Base-by-base conservation (phyloP, 2,888 invertebrate species). In the Alloplasta piceator region DNA sequence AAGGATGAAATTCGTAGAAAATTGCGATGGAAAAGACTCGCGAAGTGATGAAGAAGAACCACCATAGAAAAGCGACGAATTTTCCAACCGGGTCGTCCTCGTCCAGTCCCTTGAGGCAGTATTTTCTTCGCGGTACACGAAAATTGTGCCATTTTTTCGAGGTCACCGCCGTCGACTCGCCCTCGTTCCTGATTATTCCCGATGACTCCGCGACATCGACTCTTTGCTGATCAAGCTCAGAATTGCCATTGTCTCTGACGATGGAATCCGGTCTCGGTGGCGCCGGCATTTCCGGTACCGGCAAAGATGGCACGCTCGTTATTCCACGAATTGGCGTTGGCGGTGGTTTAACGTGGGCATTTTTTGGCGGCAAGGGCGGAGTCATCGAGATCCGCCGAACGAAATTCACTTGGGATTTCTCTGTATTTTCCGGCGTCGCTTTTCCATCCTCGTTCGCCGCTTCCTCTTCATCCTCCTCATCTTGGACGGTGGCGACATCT, bases 41-140 rank as follows among this genome's bases (percentile, higher is more conserved):
- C 52, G 95, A 94, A n/a, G 95, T 89, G 63, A 96, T 94, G 89
- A 96, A 97, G 56, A 95, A 93, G 83, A 96, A 95, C 97, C 97
- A 97, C 89, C 96, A 96, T n/a, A 96, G 91, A 88, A 95, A 96
- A 38, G 95, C 94, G 4, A 96, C 93, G 5, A 95, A 90, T 85
- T 95, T 95, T 9, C 96, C 96, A 0, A 95, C 93, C 0, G 95
- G 94, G 87, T 97, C 96, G 85, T 96, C 96, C 83, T 96, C 96
- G 83, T 96, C 95, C 6, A 97, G 93, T 6, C 96, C 96, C 85
- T 95, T 95, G 0, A 88, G 77, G n/a, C 89, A 88, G 76, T 89
- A 85, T 48, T 82, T 89, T 67, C 91, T 83, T 82, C 86, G 87
- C 6, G 89, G 88, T 71, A 90, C 71, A 77, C 85, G 87, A 2